A percentile compares a stretch with the other conserved stretches of the same genome.
Evolutionary conservation across 2,888 invertebrate species (phyloP).

Genomic region (Hedya salicella): DNA sequence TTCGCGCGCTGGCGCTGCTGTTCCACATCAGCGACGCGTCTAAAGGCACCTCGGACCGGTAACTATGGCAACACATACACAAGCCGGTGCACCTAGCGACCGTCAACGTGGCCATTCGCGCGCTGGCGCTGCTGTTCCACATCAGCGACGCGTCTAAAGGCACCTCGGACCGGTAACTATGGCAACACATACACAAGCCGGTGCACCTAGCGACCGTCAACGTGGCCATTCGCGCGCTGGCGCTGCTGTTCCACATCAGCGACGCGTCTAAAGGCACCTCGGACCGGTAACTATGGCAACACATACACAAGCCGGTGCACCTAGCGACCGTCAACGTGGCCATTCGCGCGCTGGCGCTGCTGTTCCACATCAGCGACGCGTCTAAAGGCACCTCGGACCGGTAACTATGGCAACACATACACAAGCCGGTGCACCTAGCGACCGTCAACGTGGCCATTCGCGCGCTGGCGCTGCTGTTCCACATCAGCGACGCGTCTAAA

Average conservation of each 20-base stretch:
- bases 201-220: conserved; percentile 59
- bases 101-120: conserved; percentile 77
- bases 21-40: conserved; percentile 67
- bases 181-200: no score
- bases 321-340: conserved; percentile 70
- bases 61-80: no score
- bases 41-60: no score
- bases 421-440: not conserved
- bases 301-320: no score
- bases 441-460: conserved; percentile 75
- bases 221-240: conserved; percentile 66
- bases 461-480: conserved; percentile 65
- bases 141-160: conserved; percentile 65
- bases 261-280: conserved; percentile 65
- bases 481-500: conserved; percentile 66
- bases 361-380: conserved; percentile 68
- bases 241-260: conserved; percentile 64
- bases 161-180: conserved; percentile 51
- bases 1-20: conserved; percentile 65
- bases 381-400: conserved; percentile 54
- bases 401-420: no score
- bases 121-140: conserved; percentile 65
- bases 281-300: no score
- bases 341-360: conserved; percentile 63
- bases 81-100: conserved; percentile 82